Evolutionary conservation across 2,113 vertebrate genomes (phyloP).

Genomic region (Hypomesus transpacificus): DNA sequence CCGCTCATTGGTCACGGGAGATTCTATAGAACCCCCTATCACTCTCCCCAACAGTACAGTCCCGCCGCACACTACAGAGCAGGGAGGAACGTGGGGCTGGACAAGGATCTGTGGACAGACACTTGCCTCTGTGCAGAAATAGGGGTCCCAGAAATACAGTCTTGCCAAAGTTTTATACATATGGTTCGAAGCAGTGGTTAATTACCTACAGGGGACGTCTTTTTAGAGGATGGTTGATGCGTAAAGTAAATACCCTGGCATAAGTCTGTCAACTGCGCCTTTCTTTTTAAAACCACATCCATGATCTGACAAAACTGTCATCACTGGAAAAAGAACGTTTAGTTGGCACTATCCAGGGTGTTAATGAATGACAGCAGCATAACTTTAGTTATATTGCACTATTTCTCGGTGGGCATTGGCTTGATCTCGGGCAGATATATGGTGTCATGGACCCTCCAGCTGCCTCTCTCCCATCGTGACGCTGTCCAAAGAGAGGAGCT

Average conservation of each 20-base stretch:
- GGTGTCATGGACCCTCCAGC: slow-evolving; percentile 57
- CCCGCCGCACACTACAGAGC: slow-evolving; percentile 53
- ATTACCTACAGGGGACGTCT: no score
- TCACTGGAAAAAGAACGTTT: no score
- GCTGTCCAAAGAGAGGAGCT: slow-evolving; percentile 79
- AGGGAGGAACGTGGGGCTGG: slow-evolving; percentile 18
- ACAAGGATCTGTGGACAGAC: slow-evolving; percentile 19
- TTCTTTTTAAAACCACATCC: no score
- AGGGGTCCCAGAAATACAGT: slow-evolving; percentile 3
- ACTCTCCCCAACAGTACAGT: slow-evolving; percentile 66
- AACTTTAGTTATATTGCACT: no score
- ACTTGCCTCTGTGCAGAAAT: background rate
- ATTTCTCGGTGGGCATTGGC: background rate
- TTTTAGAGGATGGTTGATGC: no score
- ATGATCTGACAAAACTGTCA: no score
- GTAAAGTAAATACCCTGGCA: background rate
- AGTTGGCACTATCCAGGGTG: no score
- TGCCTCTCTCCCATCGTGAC: slow-evolving; percentile 67
- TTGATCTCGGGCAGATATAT: slow-evolving; percentile 17
- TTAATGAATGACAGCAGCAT: no score
- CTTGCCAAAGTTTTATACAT: background rate
- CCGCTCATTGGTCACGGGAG: slow-evolving; percentile 77
- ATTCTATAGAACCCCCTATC: slow-evolving; percentile 68
- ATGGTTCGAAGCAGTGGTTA: background rate
- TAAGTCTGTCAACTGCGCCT: background rate